Evolutionary conservation across 2,888 invertebrate genomes (phyloP).

Genomic region (Caenorhabditis plicata): DNA sequence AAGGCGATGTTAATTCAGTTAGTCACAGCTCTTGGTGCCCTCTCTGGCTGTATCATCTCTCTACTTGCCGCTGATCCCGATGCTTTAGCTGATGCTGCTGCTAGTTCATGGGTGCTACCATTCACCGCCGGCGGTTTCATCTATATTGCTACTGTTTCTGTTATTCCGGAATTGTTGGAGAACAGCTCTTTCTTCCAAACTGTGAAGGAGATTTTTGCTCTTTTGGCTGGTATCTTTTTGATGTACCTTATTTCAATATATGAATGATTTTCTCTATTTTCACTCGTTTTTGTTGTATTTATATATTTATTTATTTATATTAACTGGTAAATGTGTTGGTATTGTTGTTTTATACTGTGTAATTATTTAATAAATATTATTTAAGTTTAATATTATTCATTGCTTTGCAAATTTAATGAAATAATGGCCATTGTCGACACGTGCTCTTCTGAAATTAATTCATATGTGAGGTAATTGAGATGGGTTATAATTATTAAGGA

Average conservation of each 20-base stretch:
- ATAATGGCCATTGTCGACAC: constrained; percentile 25
- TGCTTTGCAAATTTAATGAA: constrained; percentile 3
- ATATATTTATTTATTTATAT: neutral
- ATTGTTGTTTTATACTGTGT: constrained; percentile 13
- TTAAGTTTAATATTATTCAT: neutral
- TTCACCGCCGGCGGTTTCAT: constrained; percentile 83
- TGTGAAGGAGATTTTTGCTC: constrained; percentile 56
- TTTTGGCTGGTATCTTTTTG: constrained; percentile 56
- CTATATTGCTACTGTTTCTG: constrained; percentile 97
- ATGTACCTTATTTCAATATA: constrained; percentile 64
- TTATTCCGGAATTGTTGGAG: constrained; percentile 92
- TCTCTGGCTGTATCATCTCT: constrained; percentile 74
- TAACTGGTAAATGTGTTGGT: constrained; percentile 6
- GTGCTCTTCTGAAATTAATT: constrained; percentile 9
- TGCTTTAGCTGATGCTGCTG: constrained; percentile 69
- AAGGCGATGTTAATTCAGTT: constrained; percentile 95
- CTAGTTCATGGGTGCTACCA: constrained; percentile 82
- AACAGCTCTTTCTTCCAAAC: constrained; percentile 69
- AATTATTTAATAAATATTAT: neutral
- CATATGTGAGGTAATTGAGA: too few relatives aligned
- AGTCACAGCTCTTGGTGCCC: constrained; percentile 88
- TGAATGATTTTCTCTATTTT: constrained; percentile 39
- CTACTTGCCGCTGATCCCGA: constrained; percentile 56
- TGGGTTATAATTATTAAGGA: too few relatives aligned
- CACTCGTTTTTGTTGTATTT: neutral